A percentile compares a stretch with the other conserved stretches of the same genome.
phyloP scores from a whole-genome alignment of 2,888 invertebrate species.

The Eilema depressum region DNA sequence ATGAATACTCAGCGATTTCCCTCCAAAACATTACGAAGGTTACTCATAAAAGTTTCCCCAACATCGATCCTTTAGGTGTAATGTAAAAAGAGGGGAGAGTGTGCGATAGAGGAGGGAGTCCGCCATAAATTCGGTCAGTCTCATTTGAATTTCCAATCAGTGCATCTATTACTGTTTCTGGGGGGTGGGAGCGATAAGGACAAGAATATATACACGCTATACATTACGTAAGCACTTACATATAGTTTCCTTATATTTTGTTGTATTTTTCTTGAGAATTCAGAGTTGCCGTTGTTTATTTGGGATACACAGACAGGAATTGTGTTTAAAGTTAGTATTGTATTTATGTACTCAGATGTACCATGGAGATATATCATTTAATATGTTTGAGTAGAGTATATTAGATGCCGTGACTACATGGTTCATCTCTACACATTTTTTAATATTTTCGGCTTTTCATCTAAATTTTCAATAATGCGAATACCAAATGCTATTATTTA shows the following conservation, averaged over 20 bases:
- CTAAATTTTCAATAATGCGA: too few relatives aligned
- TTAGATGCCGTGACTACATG: background rate
- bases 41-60: constrained; percentile 43
- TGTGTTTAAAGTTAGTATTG: background rate
- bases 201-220: constrained; percentile 32
- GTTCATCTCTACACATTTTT: too few relatives aligned
- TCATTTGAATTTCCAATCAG: constrained; percentile 86
- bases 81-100: constrained; percentile 67
- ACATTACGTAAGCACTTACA: constrained; percentile 21
- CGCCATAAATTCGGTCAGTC: constrained; percentile 78
- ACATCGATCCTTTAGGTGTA: constrained; percentile 52
- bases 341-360: background rate
- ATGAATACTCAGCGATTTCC: constrained; percentile 28
- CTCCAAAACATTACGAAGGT: constrained; percentile 36
- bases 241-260: constrained; percentile 21
- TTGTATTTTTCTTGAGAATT: constrained; percentile 13
- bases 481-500: too few relatives aligned
- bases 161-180: constrained; percentile 72
- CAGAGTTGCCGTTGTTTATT: background rate
- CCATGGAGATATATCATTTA: background rate
- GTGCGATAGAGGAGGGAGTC: constrained; percentile 58
- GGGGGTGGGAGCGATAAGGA: constrained; percentile 48
- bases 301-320: background rate
- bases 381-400: background rate
- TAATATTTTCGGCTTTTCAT: too few relatives aligned